These are phyloP conservation scores for Venturia canescens DNA, from an alignment of 1,140 invertebrate species.

Conservation along the genomic window DNA sequence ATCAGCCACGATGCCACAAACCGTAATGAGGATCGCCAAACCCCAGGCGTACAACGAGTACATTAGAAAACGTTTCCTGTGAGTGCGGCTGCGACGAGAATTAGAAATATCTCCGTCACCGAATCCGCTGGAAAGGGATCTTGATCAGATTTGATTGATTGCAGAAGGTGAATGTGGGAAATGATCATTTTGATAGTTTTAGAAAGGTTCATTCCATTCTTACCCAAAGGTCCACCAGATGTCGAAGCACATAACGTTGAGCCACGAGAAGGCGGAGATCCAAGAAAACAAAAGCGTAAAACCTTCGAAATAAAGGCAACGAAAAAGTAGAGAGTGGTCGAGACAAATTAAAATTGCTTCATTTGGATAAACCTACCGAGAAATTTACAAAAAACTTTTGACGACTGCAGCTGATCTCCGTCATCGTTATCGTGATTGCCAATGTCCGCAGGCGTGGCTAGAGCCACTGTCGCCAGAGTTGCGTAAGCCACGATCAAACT, in stretches of 20 bases:
- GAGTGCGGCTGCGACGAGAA: conserved; percentile 19
- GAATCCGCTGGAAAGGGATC: conserved; percentile 53
- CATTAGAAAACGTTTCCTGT: conserved; percentile 61
- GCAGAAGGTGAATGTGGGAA: too few relatives aligned
- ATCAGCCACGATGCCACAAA: conserved; percentile 49
- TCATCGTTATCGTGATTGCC: not conserved
- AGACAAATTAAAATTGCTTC: not conserved
- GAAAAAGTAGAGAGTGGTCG: not conserved
- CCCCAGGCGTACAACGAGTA: conserved; percentile 72
- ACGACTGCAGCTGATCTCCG: too few relatives aligned
- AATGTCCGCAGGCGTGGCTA: conserved; percentile 40
- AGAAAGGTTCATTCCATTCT: too few relatives aligned
- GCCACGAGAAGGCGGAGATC: conserved; percentile 84
- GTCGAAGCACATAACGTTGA: conserved; percentile 84
- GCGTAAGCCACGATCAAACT: conserved; percentile 81
- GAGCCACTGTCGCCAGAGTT: conserved; percentile 74
- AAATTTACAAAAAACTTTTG: conserved; percentile 54
- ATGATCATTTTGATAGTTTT: too few relatives aligned
- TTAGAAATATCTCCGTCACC: conserved; percentile 28
- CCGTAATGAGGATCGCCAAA: conserved; percentile 58
- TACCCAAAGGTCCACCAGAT: conserved; percentile 81
- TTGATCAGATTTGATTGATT: not conserved
- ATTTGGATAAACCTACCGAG: conserved; percentile 59
- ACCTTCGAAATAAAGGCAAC: conserved; percentile 56
- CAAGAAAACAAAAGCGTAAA: conserved; percentile 71